phyloP scores from a whole-genome alignment of 2,113 vertebrate species.

The Gymnarchus niloticus region DNA sequence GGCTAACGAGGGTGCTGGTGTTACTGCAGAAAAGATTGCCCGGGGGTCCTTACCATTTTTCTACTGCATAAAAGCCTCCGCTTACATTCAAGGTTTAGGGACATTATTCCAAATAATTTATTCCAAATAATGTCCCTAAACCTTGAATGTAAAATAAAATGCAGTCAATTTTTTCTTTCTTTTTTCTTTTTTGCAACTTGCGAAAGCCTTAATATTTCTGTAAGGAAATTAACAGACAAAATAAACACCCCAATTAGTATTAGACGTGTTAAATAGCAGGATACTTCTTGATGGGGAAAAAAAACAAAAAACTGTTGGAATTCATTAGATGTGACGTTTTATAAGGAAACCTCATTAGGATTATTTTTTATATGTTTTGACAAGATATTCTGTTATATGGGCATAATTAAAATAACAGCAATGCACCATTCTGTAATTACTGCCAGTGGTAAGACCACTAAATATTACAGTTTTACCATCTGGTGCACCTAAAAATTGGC shows the following conservation, averaged over 20 bases:
- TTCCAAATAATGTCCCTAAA: no score
- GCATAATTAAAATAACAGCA: background rate
- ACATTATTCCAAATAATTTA: no score
- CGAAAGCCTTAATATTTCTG: background rate
- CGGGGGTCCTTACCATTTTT: background rate
- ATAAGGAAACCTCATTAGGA: no score
- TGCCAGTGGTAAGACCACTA: background rate
- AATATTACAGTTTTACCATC: background rate
- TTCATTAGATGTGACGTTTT: background rate
- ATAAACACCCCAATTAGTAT: background rate
- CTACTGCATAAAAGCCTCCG: background rate
- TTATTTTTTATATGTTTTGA: background rate
- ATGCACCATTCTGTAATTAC: background rate
- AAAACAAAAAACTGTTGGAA: background rate
- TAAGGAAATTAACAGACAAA: background rate
- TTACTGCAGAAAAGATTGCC: background rate
- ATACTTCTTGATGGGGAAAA: background rate
- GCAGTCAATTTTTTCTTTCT: no score
- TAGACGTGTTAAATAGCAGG: background rate
- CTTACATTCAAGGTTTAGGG: no score
- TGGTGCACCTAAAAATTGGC: background rate
- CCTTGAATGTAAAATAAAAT: no score
- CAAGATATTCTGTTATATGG: background rate
- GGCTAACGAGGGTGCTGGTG: background rate
- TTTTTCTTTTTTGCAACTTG: background rate